A percentile compares a stretch with the other conserved stretches of the same genome.
phyloP scores from a whole-genome alignment of 2,888 invertebrate species.

The Fragum whitleyi region DNA sequence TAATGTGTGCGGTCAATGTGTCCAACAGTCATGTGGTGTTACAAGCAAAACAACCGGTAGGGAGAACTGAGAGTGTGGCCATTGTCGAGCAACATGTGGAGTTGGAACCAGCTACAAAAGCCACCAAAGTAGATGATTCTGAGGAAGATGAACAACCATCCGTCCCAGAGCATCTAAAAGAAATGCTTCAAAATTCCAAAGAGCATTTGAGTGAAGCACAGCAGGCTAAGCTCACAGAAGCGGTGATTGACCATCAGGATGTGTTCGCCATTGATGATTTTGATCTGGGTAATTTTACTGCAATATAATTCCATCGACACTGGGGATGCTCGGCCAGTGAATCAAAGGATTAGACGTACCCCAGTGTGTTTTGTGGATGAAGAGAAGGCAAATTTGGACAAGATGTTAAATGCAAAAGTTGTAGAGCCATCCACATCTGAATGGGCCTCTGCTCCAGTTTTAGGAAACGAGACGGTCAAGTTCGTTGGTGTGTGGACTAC shows the following conservation, averaged over 20 bases:
- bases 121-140: not conserved
- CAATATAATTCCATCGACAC: constrained; percentile 2
- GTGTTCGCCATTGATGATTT: constrained; percentile 21
- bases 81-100: not conserved
- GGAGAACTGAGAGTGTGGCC: not conserved
- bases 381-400: not conserved
- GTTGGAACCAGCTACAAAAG: not conserved
- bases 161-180: constrained; percentile 35
- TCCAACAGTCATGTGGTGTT: not conserved
- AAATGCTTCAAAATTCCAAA: constrained; percentile 18
- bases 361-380: not conserved
- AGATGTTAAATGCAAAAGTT: constrained; percentile 39
- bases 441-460: constrained; percentile 27
- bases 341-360: constrained; percentile 8
- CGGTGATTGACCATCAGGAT: not conserved
- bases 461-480: not conserved
- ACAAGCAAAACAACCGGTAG: not conserved
- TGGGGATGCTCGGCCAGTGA: constrained; percentile 7
- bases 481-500: constrained; percentile 25
- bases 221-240: not conserved
- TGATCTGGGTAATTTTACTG: constrained; percentile 17
- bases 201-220: not conserved
- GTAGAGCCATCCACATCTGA: constrained; percentile 52
- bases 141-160: too few relatives aligned
- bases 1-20: constrained; percentile 25